Base-by-base conservation (phyloP, 2,113 vertebrate species). In the Brienomyrus longianalis region DNA sequence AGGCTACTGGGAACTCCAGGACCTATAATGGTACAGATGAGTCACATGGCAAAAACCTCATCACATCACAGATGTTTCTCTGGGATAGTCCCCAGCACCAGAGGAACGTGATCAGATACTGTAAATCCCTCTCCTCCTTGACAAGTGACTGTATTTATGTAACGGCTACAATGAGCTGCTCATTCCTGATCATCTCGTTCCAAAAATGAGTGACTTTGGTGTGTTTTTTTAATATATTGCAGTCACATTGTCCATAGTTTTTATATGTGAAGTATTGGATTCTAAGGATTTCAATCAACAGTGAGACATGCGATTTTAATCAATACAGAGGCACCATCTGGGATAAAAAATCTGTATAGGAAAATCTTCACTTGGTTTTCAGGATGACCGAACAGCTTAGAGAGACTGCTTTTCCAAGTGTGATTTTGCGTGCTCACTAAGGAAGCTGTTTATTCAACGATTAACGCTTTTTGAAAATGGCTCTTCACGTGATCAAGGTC, bases 391-490 rank as follows among this genome's bases (percentile, higher is more conserved):
- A 51, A 47, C 83, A 31, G 77, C n/a, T 86, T 87, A 39, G 83
- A 17, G 7, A 45, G 62, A 31, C 11, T 45, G 52, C 56, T 54
- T 87, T 89, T 90, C 66, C 89, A 91, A 85, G 27, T 80, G 91
- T 48, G 88, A 48, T 87, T 89, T 23, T 92, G 52, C 88, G 87
- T 83, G 88, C 90, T 92, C 27, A 88, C 77, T 43, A 84, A 74
- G 56, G 59, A 51, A 45, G 50, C 70, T 86, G 84, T 51, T 59
- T 91, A 84, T 35, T 13, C 52, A 62, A 51, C 90, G 86, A 90
- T 86, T 91, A 83, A 91, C 54, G 35, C 77, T 90, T 92, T 91
- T 90, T 59, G 91, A 88, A 88, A 88, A 90, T 43, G 19, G 62
- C 88, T 93, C 83, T 89, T 23, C 54, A 43, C 85, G 59, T 87